phyloP scores from a whole-genome alignment of 2,797 vertebrate genomes.

The Cryptoprocta ferox region DNA sequence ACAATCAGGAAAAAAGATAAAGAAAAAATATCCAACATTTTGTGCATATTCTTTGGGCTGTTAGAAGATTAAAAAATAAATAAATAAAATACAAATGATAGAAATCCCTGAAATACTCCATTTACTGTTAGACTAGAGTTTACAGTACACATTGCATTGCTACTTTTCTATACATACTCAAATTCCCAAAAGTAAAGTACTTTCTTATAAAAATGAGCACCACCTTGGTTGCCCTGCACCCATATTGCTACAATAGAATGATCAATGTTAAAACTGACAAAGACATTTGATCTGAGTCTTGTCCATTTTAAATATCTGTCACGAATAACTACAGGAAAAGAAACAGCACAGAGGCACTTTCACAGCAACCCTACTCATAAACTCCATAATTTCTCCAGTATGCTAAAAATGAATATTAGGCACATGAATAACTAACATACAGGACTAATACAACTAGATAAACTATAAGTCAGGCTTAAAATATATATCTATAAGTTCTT shows the following conservation, averaged over 20 bases:
- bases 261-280: background rate
- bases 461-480: conserved; percentile 36
- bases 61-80: background rate
- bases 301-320: background rate
- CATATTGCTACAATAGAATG: background rate
- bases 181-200: conserved; percentile 3
- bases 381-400: background rate
- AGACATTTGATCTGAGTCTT: background rate
- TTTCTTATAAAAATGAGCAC: conserved; percentile 1
- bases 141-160: background rate
- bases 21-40: background rate
- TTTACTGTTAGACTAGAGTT: background rate
- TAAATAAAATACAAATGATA: background rate
- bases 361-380: background rate
- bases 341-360: background rate
- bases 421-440: conserved; percentile 24
- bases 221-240: background rate
- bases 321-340: background rate
- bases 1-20: background rate
- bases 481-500: background rate
- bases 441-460: conserved; percentile 24
- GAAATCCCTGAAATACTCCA: background rate
- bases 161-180: background rate
- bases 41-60: background rate
- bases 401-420: background rate